These are phyloP conservation scores for Etheostoma perlongum DNA, from an alignment of 2,797 vertebrate species.

Conservation along the genomic window DNA sequence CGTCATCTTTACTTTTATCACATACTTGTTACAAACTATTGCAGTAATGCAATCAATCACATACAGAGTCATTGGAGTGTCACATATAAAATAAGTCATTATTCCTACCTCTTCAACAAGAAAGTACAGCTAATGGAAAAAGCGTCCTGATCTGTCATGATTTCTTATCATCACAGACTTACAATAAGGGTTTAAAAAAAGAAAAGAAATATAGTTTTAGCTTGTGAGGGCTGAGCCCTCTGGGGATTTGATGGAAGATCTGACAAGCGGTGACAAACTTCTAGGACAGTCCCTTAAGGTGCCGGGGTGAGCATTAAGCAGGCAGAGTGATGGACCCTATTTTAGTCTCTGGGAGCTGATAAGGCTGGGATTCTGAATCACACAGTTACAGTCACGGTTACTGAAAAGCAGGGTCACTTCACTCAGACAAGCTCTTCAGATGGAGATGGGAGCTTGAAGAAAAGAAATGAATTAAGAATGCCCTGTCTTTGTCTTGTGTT, in stretches of 20 bases:
- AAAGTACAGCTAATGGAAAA: slow-evolving; percentile 54
- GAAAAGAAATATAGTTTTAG: slow-evolving; percentile 66
- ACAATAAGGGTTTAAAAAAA: slow-evolving; percentile 59
- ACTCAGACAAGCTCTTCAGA: slow-evolving; percentile 62
- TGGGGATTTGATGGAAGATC: slow-evolving; percentile 71
- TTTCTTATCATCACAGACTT: slow-evolving; percentile 60
- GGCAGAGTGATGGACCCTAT: slow-evolving; percentile 60
- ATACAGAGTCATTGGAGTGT: slow-evolving; percentile 16
- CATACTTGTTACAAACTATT: slow-evolving; percentile 15
- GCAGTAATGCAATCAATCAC: slow-evolving; percentile 37
- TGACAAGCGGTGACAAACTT: slow-evolving; percentile 75
- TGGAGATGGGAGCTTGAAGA: slow-evolving; percentile 50
- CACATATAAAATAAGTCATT: slow-evolving; percentile 41
- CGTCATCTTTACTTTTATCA: slow-evolving; percentile 4
- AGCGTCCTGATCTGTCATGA: slow-evolving; percentile 48
- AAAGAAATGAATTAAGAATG: slow-evolving; percentile 59
- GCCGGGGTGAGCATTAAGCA: slow-evolving; percentile 60
- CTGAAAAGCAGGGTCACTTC: slow-evolving; percentile 74
- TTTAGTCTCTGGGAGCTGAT: slow-evolving; percentile 66
- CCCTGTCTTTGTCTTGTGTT: slow-evolving; percentile 55
- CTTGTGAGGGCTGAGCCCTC: slow-evolving; percentile 54
- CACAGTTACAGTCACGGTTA: slow-evolving; percentile 68
- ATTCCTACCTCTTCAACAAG: slow-evolving; percentile 47
- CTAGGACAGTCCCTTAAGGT: slow-evolving; percentile 66
- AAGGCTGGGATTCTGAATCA: slow-evolving; percentile 70